phyloP scores from a whole-genome alignment of 2,113 vertebrate species.

The human (Homo sapiens) region DNA sequence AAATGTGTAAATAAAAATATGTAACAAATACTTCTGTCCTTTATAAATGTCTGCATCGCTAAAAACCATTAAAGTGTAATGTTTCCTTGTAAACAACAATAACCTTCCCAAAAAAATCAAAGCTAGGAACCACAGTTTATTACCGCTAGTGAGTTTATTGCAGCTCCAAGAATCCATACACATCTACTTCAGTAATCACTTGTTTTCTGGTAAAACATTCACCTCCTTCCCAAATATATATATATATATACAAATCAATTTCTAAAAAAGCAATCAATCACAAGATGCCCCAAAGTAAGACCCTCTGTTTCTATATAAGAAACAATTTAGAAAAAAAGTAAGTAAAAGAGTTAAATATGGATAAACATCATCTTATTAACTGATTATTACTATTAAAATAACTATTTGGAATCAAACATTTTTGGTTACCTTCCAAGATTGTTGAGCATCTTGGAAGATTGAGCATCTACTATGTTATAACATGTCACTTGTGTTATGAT shows the following conservation, averaged over 20 bases:
- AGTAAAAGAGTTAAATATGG: neutral
- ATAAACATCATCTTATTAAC: neutral
- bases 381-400: slow-evolving; percentile 21
- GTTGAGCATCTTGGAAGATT: too few species aligned
- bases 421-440: neutral
- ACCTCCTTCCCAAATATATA: slow-evolving; percentile 25
- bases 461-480: slow-evolving; percentile 19
- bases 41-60: slow-evolving; percentile 46
- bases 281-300: neutral
- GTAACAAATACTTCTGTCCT: slow-evolving; percentile 38
- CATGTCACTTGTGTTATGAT: neutral
- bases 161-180: neutral
- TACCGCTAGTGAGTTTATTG: neutral
- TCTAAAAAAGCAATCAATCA: neutral
- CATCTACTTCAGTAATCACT: slow-evolving; percentile 7
- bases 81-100: slow-evolving; percentile 47
- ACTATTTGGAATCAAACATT: neutral
- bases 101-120: neutral
- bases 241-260: slow-evolving; percentile 18
- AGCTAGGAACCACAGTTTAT: slow-evolving; percentile 33
- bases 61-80: slow-evolving; percentile 41
- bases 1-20: slow-evolving; percentile 59
- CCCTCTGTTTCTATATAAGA: neutral
- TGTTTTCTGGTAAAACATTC: slow-evolving; percentile 37
- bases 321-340: neutral